Evolutionary conservation across 2,797 vertebrate genomes (phyloP), one percentile per base, ranked within the genome.

Genomic region (Cuniculus paca): DNA sequence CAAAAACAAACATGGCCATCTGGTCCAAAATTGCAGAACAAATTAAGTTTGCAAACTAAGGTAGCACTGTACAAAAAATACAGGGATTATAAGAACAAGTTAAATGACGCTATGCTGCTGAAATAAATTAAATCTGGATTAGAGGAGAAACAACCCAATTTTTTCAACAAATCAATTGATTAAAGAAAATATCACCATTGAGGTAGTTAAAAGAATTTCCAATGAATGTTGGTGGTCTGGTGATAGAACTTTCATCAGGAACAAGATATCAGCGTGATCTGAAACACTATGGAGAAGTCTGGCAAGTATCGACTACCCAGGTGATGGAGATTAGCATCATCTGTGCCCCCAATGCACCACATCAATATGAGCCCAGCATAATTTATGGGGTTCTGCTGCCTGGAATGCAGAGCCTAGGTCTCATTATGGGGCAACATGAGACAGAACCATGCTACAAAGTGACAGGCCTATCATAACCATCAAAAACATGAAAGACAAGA

Each of bases 401-500:
- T 13, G 56, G 63, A 65, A 50, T 1, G 5, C 17, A 17, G 6
- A 68, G 17, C 14, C 63, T 42, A n/a, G 58, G n/a, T 58, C 12
- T n/a, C 24, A 20, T 36, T 45, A 22, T 3, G 10, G 58, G 36
- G 45, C 48, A 60, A 34, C 81, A 48, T 54, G 6, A 87, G 19
- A 60, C 26, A 72, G 39, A 70, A 34, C 42, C 68, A n/a, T 9
- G 6, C n/a, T 36, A n/a, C 13, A 87, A 61, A 90, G 68, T 12
- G 34, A 63, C 79, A 93, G 48, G 13, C 52, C 70, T 34, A n/a
- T 16, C 79, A 84, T 22, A 72, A 91, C 12, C 3, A 1, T 52
- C 61, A 74, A 87, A 58, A 94, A 90, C 36, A 81, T 54, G 6
- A 72, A 86, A 95, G 75, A 36, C 26, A 80, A 31, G 81, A 83